These are phyloP conservation scores for Halcyon senegalensis DNA, from an alignment of 2,113 vertebrate species.

Conservation along the genomic window DNA sequence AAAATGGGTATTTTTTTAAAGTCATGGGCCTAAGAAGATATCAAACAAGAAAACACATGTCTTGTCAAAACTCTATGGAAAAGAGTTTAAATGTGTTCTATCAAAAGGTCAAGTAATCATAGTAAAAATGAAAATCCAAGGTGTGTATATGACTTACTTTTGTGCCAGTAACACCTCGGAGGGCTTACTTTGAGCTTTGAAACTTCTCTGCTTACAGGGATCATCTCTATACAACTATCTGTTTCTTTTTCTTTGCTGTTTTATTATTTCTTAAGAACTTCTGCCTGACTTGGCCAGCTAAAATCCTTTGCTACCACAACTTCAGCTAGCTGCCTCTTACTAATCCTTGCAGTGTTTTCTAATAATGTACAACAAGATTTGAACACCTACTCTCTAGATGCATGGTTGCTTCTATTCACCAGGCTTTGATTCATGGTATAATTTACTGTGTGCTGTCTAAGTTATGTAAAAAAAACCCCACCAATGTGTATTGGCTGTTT, in stretches of 20 bases:
- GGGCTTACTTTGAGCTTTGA: not conserved
- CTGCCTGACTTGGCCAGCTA: not conserved
- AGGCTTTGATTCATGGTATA: not conserved
- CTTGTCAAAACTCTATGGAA: not conserved
- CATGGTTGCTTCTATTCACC: conserved; percentile 37
- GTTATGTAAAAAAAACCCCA: not conserved
- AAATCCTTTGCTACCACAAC: not conserved
- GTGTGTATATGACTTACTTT: not conserved
- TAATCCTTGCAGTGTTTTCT: conserved; percentile 17
- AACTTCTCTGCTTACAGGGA: not conserved
- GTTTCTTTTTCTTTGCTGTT: not conserved
- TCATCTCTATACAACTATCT: not conserved
- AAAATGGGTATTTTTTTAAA: not conserved
- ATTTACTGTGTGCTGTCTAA: not conserved
- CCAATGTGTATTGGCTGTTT: not conserved
- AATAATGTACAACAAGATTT: conserved; percentile 21
- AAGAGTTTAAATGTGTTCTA: not conserved
- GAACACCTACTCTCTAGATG: not conserved
- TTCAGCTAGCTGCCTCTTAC: not conserved
- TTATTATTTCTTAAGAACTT: not conserved
- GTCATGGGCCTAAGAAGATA: not conserved
- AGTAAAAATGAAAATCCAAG: not conserved
- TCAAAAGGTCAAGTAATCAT: not conserved
- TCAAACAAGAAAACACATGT: not conserved
- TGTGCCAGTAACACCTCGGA: not conserved